A percentile compares a stretch with the other conserved stretches of the same genome.
phyloP scores from a whole-genome alignment of 1,140 invertebrate genomes.

The Chironomus striatipennis region DNA sequence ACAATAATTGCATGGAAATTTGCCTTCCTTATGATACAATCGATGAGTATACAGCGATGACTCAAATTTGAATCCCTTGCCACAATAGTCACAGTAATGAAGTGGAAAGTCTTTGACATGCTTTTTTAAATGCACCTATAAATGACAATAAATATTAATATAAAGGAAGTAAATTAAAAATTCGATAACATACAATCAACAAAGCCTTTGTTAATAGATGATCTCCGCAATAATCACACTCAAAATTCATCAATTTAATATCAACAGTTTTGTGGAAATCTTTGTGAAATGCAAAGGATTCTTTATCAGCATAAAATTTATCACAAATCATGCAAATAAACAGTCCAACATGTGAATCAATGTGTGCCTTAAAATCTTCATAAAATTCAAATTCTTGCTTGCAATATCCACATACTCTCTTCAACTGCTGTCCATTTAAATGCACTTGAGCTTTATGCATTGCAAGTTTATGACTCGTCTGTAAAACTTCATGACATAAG shows the following conservation, averaged over 20 bases:
- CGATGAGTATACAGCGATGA: background rate
- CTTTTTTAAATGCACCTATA: background rate
- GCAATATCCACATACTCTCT: background rate
- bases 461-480: no score
- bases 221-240: background rate
- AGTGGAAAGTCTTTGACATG: background rate
- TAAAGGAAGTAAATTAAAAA: no score
- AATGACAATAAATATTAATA: no score
- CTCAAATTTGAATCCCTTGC: background rate
- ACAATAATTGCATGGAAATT: background rate
- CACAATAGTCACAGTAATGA: background rate
- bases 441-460: background rate
- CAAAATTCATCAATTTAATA: background rate
- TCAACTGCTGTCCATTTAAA: background rate
- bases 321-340: background rate
- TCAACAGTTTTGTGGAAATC: background rate
- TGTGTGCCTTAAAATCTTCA: background rate
- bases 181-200: background rate
- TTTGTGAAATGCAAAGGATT: background rate
- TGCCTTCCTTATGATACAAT: background rate
- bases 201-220: background rate
- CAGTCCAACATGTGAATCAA: background rate
- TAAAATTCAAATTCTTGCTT: background rate
- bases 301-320: background rate
- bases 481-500: no score